Base-by-base conservation (phyloP, 1,140 invertebrate genomes). In the Leptopilina clavipes region DNA sequence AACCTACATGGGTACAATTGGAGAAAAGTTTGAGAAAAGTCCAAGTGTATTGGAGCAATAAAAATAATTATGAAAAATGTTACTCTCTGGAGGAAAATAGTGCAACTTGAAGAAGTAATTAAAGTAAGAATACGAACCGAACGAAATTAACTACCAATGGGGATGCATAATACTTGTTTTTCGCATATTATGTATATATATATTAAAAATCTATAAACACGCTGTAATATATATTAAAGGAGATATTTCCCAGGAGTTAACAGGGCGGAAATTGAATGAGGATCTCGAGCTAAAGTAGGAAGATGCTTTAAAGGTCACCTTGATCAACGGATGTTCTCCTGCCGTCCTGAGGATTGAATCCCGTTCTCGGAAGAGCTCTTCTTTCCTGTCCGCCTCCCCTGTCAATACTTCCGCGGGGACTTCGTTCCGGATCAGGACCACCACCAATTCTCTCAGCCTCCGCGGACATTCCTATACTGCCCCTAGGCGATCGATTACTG, bases 331-430 rank as follows among this genome's bases (percentile, higher is more conserved):
- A 94, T 7, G 93, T 89, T 82, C 93, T 90, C 71, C 94, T 91
- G n/a, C 92, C 92, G 76, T 94, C 93, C 86, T 94, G 93, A 77
- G 92, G 92, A 70, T 3, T 91, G 92, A 12, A 93, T 76, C 91
- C 93, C 72, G 92, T 91, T 79, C 93, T 90, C 0, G 92, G 92
- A 31, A 65, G 22, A 77, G 91, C 91, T 74, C 92, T 90, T 56
- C 89, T 87, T 0, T 91, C 89, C 22, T 92, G 89, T 0, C 91
- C 91, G 12, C 87, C 91, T 0, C 91, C 91, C 9, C 87, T 89
- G 76, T 77, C 91, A 44, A 94, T 91, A 79, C 92, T 93, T 0
- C 93, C 92, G 76, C 93, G 85, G 9, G 93, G 92, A 88, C 93
- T 93, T 72, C 91, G 91, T 70, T 75, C 78, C 18, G 78, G 72